phyloP scores from a whole-genome alignment of 2,797 vertebrate species.

The Eurystomus glaucurus region DNA sequence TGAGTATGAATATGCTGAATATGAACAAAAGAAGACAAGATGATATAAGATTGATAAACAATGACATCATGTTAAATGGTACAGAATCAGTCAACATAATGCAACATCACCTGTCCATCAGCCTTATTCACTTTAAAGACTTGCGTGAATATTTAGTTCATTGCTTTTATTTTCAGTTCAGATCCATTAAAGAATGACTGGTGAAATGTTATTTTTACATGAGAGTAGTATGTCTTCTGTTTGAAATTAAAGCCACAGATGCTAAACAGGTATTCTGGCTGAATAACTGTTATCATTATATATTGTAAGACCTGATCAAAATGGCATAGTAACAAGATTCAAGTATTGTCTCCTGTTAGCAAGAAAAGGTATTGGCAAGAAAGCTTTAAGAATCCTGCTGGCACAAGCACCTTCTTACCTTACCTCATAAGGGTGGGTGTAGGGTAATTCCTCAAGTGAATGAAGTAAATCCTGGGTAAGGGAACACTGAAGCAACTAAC shows the following conservation, averaged over 20 bases:
- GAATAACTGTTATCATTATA: rapidly evolving
- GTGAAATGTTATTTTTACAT: background rate
- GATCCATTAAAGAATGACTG: background rate
- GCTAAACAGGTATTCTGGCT: background rate
- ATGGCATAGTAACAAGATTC: background rate
- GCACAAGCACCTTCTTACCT: background rate
- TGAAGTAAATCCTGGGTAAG: background rate
- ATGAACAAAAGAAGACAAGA: background rate
- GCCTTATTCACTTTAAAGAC: background rate
- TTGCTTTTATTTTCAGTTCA: background rate
- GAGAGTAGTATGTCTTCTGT: background rate
- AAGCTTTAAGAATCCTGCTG: background rate
- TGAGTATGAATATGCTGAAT: too few relatives aligned
- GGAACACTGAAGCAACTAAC: background rate
- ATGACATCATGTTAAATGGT: background rate
- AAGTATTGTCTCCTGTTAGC: background rate
- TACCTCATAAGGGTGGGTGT: background rate
- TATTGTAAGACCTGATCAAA: background rate
- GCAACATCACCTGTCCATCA: background rate
- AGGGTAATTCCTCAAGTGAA: background rate
- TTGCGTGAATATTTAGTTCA: background rate
- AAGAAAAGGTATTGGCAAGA: background rate
- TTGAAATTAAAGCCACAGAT: background rate
- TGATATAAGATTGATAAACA: background rate
- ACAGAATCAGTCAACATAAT: background rate